phyloP scores from a whole-genome alignment of 2,888 invertebrate species.

The Rhagium mordax region DNA sequence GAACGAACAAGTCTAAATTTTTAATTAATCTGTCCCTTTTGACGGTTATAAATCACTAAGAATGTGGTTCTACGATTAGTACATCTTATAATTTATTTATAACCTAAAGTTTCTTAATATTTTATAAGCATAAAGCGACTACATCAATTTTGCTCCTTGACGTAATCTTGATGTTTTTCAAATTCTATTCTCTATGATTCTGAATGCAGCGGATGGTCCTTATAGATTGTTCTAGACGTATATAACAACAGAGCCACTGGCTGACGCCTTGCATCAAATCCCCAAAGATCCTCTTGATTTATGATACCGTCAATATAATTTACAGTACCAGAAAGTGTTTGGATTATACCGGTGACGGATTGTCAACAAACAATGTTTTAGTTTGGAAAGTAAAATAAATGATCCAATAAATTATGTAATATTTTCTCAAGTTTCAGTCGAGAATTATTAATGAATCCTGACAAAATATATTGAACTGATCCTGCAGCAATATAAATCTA shows the following conservation, averaged over 20 bases:
- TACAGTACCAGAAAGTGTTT: slow-evolving; percentile 39
- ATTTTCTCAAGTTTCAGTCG: not conserved
- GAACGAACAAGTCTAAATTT: not conserved
- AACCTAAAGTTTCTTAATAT: not conserved
- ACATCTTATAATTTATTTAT: not conserved
- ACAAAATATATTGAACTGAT: not conserved
- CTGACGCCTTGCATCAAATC: slow-evolving; percentile 35
- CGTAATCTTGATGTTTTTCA: not conserved
- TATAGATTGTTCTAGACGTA: slow-evolving; percentile 13
- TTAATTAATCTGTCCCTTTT: not conserved
- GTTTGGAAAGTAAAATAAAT: slow-evolving; percentile 15
- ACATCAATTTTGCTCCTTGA: slow-evolving; percentile 3
- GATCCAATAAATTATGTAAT: slow-evolving; percentile 6
- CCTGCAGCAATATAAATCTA: not conserved
- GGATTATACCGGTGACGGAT: slow-evolving; percentile 29
- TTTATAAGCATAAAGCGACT: not conserved
- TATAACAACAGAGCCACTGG: slow-evolving; percentile 2
- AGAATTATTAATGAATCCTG: slow-evolving; percentile 11
- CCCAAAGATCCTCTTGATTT: slow-evolving; percentile 42
- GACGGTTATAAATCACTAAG: not conserved
- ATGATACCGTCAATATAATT: slow-evolving; percentile 41
- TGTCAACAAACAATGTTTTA: slow-evolving; percentile 29
- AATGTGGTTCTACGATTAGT: not conserved
- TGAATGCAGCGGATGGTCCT: not conserved
- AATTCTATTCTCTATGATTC: not conserved